Base-by-base conservation (phyloP, 2,888 invertebrate species). In the Ochropleura plecta region DNA sequence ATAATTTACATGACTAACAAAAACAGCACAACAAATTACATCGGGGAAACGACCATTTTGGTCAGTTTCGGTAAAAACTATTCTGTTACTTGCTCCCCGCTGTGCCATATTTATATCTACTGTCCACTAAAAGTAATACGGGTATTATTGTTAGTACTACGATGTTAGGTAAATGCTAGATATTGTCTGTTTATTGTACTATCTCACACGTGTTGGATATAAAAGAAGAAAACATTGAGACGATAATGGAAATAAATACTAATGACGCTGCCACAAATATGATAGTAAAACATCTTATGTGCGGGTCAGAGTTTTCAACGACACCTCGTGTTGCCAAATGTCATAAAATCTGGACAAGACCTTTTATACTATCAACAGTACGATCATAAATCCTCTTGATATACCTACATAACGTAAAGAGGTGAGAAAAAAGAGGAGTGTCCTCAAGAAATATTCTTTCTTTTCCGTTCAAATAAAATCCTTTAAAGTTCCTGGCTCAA, bases 31-130 rank as follows among this genome's bases (percentile, higher is more conserved):
- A 70, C 67, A 59, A 59, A 79, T 69, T 69, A 80, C 62, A 72
- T 55, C 49, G 30, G 70, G 70, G 16, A 51, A 73, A 70, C 78
- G 68, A 60, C 75, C 66, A 59, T 82, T 83, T 76, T 67, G 70
- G 70, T 64, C 55, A 73, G 71, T 73, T 78, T 82, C 53, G n/a
- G 76, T 85, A 85, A 83, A 85, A 83, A 79, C 76, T 73, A 73
- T 85, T 76, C 63, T 63, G 66, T 78, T 64, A 70, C 57, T 12
- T 49, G 53, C 63, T 82, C 79, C 86, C 83, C 79, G 79, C 73
- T 20, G 83, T 70, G 86, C 51, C 60, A 70, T 82, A 82, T 83
- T 82, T 85, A 78, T 71, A 73, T 78, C 73, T 66, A 18, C 64
- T 68, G 42, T 73, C 60, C 57, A 49, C 66, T 62, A 72, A 64